Base-by-base conservation (phyloP, 2,797 vertebrate genomes). In the Fistularia commersonii region DNA sequence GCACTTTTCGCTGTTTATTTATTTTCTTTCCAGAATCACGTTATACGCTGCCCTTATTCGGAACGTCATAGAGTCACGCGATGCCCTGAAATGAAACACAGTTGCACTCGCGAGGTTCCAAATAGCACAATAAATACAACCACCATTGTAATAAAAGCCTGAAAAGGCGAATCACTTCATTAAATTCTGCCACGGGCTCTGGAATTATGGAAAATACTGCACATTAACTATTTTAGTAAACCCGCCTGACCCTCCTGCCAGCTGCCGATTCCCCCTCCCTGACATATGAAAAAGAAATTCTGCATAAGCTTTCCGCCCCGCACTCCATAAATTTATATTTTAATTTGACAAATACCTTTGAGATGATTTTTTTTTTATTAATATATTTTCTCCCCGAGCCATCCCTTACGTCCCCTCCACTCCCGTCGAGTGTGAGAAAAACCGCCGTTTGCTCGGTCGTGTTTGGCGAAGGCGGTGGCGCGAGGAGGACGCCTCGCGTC, bases 401-500 rank as follows among this genome's bases (percentile, higher is more conserved):
- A 72, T 81, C 74, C 66, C 60, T 80, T n/a, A n/a, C n/a, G n/a
- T 85, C 80, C 68, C 62, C 74, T 55, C 61, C 51, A 55, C 54
- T 43, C 48, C 78, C 47, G 75, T 83, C 83, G 66, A 76, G 71
- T 84, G 84, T 90, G 87, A 89, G 88, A 89, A 88, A 90, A 75
- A 31, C 46, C 75, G 73, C 68, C 87, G 80, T 90, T 90, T 88
- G 81, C 84, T 88, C 77, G 71, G 80, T 79, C 76, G 55, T 81
- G 75, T 79, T 86, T 86, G 86, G 80, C 88, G 83, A 88, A 86
- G 75, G 80, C 74, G 45, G 79, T 62, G 67, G n/a, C n/a, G n/a
- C n/a, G n/a, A n/a, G n/a, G n/a, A n/a, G 85, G 85, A 84, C 85
- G 61, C 74, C 73, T 76, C 66, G 60, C 72, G 70, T 72, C 78